phyloP scores from a whole-genome alignment of 2,113 vertebrate species.

The Passer montanus region DNA sequence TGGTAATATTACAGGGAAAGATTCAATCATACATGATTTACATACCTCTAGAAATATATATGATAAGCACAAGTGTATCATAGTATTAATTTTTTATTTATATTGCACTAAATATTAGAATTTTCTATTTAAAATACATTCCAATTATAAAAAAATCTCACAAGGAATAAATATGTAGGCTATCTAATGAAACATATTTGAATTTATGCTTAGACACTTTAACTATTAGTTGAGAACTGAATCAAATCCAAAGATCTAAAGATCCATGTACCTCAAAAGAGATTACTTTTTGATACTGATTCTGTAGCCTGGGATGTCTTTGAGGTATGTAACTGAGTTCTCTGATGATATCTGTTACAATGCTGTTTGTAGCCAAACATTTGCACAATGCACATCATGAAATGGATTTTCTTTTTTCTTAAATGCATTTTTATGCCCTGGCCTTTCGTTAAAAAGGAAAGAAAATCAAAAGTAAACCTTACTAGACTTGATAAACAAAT shows the following conservation, averaged over 20 bases:
- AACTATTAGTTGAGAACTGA: neutral
- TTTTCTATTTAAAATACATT: neutral
- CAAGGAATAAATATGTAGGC: neutral
- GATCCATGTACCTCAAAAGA: neutral
- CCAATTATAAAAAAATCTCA: neutral
- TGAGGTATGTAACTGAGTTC: neutral
- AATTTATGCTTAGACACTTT: neutral
- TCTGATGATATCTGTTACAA: constrained; percentile 12
- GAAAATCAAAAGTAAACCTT: neutral
- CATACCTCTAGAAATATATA: neutral
- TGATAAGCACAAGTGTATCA: neutral
- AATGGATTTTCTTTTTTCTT: neutral
- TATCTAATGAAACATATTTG: neutral
- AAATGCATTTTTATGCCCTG: neutral
- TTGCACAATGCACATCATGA: neutral
- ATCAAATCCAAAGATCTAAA: neutral
- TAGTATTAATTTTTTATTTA: neutral
- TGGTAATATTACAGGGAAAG: neutral
- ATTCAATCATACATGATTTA: neutral
- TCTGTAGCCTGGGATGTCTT: neutral
- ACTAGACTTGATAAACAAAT: neutral
- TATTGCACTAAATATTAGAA: neutral
- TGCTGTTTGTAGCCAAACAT: neutral
- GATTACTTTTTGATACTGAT: neutral
- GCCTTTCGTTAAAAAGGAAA: neutral